A percentile compares a stretch with the other conserved stretches of the same genome.
These are phyloP conservation scores for Otus scops DNA, from an alignment of 2,797 vertebrate genomes.

Conservation along the genomic window DNA sequence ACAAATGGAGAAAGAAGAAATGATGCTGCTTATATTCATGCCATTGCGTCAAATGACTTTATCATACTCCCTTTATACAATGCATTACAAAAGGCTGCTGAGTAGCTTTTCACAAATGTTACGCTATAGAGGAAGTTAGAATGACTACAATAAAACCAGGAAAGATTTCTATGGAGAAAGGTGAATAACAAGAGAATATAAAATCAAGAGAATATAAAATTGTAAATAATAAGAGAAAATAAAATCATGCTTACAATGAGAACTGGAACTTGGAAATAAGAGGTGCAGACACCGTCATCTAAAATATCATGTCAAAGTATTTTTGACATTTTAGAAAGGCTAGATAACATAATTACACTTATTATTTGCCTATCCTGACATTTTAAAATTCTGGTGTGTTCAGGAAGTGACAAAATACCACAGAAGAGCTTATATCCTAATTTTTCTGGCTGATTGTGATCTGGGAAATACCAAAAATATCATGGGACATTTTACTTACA, in stretches of 20 bases:
- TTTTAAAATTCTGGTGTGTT: not conserved
- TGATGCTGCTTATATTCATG: not conserved
- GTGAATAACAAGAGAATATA: not conserved
- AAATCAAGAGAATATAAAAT: not conserved
- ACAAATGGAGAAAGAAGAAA: not conserved
- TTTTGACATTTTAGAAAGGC: not conserved
- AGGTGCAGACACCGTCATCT: not conserved
- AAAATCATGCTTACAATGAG: not conserved
- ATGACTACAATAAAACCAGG: not conserved
- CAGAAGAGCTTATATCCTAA: not conserved
- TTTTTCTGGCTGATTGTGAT: not conserved
- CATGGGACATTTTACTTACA: not conserved
- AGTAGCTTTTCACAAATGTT: not conserved
- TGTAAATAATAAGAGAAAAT: not conserved
- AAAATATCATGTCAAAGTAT: not conserved
- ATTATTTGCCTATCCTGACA: not conserved
- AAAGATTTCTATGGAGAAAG: not conserved
- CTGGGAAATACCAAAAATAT: slow-evolving; percentile 2
- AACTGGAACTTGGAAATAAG: not conserved
- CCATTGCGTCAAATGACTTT: not conserved
- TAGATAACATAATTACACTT: not conserved
- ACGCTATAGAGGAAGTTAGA: not conserved
- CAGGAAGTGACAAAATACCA: not conserved
- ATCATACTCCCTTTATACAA: not conserved
- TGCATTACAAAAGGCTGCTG: not conserved